These are phyloP conservation scores for Agrotis ipsilon DNA, from an alignment of 2,888 invertebrate genomes.

Conservation along the genomic window DNA sequence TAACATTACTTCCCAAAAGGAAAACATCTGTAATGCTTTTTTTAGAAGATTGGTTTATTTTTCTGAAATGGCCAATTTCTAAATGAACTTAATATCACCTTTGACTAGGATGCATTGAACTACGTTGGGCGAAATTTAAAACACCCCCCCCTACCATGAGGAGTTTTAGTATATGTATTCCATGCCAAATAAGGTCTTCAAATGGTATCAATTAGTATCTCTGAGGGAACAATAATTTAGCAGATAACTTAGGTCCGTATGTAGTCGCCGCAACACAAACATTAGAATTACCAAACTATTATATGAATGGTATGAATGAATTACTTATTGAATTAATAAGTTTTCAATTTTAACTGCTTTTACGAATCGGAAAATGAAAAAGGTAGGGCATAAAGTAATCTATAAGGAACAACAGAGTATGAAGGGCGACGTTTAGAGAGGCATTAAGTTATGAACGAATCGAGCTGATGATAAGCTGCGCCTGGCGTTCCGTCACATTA, in stretches of 20 bases:
- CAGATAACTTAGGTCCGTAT: background rate
- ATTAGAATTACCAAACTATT: slow-evolving; percentile 3
- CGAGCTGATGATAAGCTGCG: background rate
- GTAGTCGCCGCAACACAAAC: background rate
- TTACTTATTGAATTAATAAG: background rate
- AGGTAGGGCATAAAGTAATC: background rate
- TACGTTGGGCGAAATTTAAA: background rate
- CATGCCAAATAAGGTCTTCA: background rate
- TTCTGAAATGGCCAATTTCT: background rate
- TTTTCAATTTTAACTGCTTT: background rate
- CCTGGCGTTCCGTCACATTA: too few species aligned
- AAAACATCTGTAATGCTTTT: background rate
- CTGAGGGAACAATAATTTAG: background rate
- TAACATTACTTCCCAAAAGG: slow-evolving; percentile 9
- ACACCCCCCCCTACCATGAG: background rate
- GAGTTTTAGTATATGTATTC: background rate
- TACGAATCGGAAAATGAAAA: background rate
- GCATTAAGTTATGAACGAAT: background rate
- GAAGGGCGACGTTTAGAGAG: background rate
- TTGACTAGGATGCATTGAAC: background rate
- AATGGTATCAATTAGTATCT: background rate
- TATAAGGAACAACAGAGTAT: too few species aligned
- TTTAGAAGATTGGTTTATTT: background rate
- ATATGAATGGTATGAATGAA: too few species aligned
- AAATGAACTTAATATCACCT: background rate